phyloP scores from a whole-genome alignment of 2,113 vertebrate species.

The Ctenomys sociabilis region DNA sequence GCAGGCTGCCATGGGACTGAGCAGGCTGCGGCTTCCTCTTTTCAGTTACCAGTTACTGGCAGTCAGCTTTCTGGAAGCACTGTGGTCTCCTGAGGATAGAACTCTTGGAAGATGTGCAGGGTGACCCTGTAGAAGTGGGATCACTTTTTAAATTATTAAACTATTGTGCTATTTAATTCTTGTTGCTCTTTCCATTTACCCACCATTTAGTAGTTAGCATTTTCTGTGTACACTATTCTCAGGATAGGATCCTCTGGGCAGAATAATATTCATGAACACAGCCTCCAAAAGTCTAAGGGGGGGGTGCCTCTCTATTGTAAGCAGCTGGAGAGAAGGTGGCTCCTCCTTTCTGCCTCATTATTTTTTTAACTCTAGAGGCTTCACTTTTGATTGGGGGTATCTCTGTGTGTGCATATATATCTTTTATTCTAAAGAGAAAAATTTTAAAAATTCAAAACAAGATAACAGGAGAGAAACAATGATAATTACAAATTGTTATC shows the following conservation, averaged over 20 bases:
- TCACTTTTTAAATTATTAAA: neutral
- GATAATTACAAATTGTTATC: no score
- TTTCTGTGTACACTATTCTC: neutral
- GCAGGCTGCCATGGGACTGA: slow-evolving; percentile 29
- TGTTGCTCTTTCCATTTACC: neutral
- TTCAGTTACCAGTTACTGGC: neutral
- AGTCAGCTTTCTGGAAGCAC: slow-evolving; percentile 56
- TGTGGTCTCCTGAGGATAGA: neutral
- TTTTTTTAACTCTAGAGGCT: neutral
- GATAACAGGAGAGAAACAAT: no score
- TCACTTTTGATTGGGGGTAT: neutral
- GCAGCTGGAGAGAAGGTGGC: neutral
- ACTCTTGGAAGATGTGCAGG: neutral
- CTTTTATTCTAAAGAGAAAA: no score
- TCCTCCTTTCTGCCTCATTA: neutral
- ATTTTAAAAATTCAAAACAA: no score
- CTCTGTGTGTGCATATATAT: no score
- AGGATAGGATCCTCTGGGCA: neutral
- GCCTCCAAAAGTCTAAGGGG: neutral
- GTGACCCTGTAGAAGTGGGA: neutral
- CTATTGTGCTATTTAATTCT: neutral
- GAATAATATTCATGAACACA: neutral
- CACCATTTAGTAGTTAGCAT: neutral
- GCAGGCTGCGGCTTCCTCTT: slow-evolving; percentile 16
- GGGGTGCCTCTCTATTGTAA: neutral